Percentiles rank a stretch among this genome's conserved stretches.
Conservation (phyloP, 2,888 invertebrate species). For the Microchrysa polita region DNA sequence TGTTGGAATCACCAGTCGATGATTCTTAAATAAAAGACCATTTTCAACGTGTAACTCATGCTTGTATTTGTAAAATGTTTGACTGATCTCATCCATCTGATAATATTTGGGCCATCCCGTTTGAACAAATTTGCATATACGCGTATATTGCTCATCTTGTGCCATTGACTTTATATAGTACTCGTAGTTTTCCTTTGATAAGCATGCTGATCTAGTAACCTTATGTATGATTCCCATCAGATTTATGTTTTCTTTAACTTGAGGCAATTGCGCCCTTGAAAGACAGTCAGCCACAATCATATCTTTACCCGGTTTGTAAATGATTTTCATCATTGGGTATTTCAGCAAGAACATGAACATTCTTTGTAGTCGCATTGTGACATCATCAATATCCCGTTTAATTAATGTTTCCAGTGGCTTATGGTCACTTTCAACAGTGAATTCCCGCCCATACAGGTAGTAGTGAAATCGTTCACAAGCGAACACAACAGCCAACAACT, state of each 20-base stretch:
- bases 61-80: constrained; percentile 44
- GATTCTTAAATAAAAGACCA: constrained; percentile 16
- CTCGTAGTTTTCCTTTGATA: constrained; percentile 48
- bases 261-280: constrained; percentile 32
- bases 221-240: constrained; percentile 16
- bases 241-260: constrained; percentile 28
- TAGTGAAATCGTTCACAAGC: too few species aligned
- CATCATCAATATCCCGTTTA: constrained; percentile 44
- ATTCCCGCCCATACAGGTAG: too few species aligned
- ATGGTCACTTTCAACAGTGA: too few species aligned
- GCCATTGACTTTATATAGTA: constrained; percentile 35
- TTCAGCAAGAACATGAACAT: constrained; percentile 35
- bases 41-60: constrained; percentile 35
- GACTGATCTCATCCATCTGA: constrained; percentile 44
- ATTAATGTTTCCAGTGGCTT: constrained; percentile 54
- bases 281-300: constrained; percentile 35
- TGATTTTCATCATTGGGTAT: constrained; percentile 36
- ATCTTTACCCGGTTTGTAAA: constrained; percentile 43
- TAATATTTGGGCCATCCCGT: constrained; percentile 47
- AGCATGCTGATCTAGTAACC: constrained; percentile 36
- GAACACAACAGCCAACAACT: too few species aligned
- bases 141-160: constrained; percentile 39
- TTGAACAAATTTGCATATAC: constrained; percentile 26
- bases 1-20: constrained; percentile 31
- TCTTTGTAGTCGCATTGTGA: constrained; percentile 41